Evolutionary conservation across 2,888 invertebrate species (phyloP), one percentile per base, ranked within the genome.

Genomic region (Strigamia crassipes): DNA sequence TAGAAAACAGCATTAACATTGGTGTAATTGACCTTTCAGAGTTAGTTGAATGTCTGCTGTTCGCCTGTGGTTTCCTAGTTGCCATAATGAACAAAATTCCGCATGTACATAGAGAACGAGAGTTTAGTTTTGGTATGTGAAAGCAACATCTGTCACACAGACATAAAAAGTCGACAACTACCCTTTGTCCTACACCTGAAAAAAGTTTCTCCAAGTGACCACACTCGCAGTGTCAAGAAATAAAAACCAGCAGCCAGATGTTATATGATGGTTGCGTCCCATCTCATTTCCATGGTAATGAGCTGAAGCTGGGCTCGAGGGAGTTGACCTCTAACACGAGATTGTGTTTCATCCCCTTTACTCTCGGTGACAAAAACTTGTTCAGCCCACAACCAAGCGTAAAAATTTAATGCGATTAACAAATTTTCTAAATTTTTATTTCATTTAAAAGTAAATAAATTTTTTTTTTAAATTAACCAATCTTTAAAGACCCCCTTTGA

Each of bases 281-380:
- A 56, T 56, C 56, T 56, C 56, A 56, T 56, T 56, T 56, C 56
- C 56, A 56, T 56, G 56, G 56, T 56, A 56, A 56, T 56, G 56
- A 56, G 56, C 56, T 56, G 56, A 56, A 56, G 56, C 56, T 9
- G 18, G 18, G 56, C 56, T 1, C 56, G 18, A 18, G 56, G 18
- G n/a, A 56, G 56, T 18, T 56, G 56, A 56, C 56, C 56, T 56
- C 18, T 56, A 56, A 56, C 56, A n/a, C 56, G 56, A 56, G 56
- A 56, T 56, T 56, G 56, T 56, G 56, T 56, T 56, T 56, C 56
- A 56, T 56, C 21, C 56, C 56, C 56, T n/a, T 56, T 18, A 1
- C 18, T 56, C 18, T 56, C 18, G 18, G n/a, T 56, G 56, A 56
- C 56, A 56, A 56, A 56, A 56, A 56, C 56, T 56, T 2, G n/a